phyloP scores from a whole-genome alignment of 2,888 invertebrate genomes.

The Vandiemenella viatica region DNA sequence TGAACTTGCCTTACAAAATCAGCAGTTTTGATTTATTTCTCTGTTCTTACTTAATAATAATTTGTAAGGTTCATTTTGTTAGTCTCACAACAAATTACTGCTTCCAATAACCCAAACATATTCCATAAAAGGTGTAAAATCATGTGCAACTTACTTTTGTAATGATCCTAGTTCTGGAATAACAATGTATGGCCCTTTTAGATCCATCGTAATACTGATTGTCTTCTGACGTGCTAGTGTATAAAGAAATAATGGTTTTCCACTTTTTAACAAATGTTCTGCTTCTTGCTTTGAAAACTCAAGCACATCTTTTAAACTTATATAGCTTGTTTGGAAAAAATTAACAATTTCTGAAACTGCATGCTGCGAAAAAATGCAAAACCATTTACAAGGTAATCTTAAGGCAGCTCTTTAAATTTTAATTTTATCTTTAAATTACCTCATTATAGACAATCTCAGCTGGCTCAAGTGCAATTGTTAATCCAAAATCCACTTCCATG shows the following conservation, averaged over 20 bases:
- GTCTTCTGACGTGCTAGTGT: conserved; percentile 40
- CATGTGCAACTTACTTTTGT: conserved; percentile 43
- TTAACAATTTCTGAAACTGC: conserved; percentile 53
- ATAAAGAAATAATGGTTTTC: conserved; percentile 33
- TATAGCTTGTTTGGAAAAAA: conserved; percentile 46
- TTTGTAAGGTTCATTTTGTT: too few relatives aligned
- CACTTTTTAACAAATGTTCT: conserved; percentile 27
- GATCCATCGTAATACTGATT: conserved; percentile 53
- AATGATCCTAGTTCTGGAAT: conserved; percentile 59
- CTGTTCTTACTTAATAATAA: too few relatives aligned
- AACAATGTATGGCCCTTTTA: conserved; percentile 60
- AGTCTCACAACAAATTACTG: too few relatives aligned
- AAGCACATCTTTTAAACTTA: conserved; percentile 32
- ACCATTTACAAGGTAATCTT: neutral
- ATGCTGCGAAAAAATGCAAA: conserved; percentile 36
- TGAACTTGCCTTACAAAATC: too few relatives aligned
- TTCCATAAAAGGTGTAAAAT: too few relatives aligned
- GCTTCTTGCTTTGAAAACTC: conserved; percentile 25
- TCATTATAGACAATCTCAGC: conserved; percentile 63
- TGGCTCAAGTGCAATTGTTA: conserved; percentile 52
- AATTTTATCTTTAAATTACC: conserved; percentile 31
- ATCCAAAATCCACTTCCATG: conserved; percentile 48
- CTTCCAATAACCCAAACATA: too few relatives aligned
- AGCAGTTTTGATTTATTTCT: too few relatives aligned
- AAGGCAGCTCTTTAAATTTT: neutral